A percentile compares a stretch with the other conserved stretches of the same genome.
These are phyloP conservation scores for Phenganax stokvisi DNA, from an alignment of 92 coral and sea anemone genomes.

Conservation along the genomic window DNA sequence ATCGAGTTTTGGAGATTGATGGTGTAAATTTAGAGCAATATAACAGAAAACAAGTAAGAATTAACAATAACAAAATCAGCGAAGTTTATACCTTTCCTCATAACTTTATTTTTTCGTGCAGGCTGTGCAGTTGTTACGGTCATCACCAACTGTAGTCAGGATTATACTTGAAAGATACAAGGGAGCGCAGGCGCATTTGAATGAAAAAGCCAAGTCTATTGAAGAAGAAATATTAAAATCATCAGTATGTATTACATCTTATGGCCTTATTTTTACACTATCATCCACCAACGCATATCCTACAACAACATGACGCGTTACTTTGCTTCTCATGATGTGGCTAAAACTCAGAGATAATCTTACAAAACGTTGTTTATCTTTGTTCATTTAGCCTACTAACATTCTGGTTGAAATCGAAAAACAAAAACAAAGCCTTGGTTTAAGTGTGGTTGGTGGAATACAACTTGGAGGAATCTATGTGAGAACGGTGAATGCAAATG, in stretches of 20 bases:
- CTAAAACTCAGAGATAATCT: not conserved
- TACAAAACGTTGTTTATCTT: not conserved
- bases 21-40: constrained; percentile 78
- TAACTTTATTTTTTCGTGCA: constrained; percentile 1
- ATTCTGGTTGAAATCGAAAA: constrained; percentile 86
- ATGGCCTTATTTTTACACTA: not conserved
- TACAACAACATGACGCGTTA: not conserved
- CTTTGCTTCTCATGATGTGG: not conserved
- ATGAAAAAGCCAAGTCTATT: constrained; percentile 21
- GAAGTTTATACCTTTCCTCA: not conserved
- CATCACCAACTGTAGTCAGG: constrained; percentile 78
- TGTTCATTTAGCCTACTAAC: constrained; percentile 74
- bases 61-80: not conserved
- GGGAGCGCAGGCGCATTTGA: constrained; percentile 20
- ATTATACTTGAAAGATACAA: constrained; percentile 75
- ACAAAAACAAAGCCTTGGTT: constrained; percentile 85
- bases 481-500: constrained; percentile 86
- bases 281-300: no score
- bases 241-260: not conserved
- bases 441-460: constrained; percentile 98
- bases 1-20: constrained; percentile 86
- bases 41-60: constrained; percentile 85
- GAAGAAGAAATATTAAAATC: constrained; percentile 37
- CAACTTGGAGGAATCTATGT: constrained; percentile 95
- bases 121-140: constrained; percentile 86